A percentile compares a stretch with the other conserved stretches of the same genome.
Evolutionary conservation across 2,113 vertebrate species (phyloP).

Genomic region (Glaucomys volans): DNA sequence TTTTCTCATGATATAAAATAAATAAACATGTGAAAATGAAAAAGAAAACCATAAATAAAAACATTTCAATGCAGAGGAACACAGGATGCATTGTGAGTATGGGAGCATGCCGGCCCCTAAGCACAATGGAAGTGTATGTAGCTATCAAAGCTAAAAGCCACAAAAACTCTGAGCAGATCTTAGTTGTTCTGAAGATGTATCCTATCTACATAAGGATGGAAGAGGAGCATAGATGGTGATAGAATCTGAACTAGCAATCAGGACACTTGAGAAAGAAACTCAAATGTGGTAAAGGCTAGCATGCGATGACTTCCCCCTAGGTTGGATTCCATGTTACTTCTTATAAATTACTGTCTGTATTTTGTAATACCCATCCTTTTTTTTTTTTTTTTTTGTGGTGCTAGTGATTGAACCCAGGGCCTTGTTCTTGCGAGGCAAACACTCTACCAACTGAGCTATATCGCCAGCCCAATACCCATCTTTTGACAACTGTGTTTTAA

Average conservation of each 20-base stretch:
- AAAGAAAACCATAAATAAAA: background rate
- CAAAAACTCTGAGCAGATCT: background rate
- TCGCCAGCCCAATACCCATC: background rate
- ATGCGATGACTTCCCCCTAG: background rate
- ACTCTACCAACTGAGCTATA: too few species aligned
- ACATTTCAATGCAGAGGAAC: background rate
- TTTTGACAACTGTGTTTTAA: background rate
- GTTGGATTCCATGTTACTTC: background rate
- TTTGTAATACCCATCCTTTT: background rate
- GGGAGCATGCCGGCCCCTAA: background rate
- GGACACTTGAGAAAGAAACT: background rate
- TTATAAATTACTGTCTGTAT: background rate
- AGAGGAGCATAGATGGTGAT: accelerated
- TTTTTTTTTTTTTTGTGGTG: too few species aligned
- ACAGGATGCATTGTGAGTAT: background rate
- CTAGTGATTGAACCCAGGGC: too few species aligned
- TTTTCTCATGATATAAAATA: background rate
- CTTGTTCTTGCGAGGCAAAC: too few species aligned
- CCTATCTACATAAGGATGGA: background rate
- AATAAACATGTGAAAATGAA: background rate
- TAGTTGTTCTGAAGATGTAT: background rate
- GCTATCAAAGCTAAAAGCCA: background rate
- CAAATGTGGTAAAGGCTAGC: background rate
- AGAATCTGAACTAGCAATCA: background rate
- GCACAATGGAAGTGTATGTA: background rate